A percentile compares a stretch with the other conserved stretches of the same genome.
Evolutionary conservation across 1,140 invertebrate genomes (phyloP).

Genomic region (Odontomachus brunneus): DNA sequence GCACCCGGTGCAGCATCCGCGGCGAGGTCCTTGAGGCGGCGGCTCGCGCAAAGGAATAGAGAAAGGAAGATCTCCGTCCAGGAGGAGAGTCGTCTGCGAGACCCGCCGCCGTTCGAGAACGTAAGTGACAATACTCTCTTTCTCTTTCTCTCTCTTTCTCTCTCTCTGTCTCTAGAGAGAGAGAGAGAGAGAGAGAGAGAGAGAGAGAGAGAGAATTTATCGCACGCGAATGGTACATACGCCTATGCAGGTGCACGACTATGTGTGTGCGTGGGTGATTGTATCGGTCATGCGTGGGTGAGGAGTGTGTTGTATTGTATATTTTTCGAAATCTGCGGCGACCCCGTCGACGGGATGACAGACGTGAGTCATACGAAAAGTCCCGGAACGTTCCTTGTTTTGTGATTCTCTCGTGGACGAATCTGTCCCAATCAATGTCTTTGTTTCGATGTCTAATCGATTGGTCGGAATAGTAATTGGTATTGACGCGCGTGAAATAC

Average conservation of each 20-base stretch:
- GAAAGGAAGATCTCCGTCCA: background rate
- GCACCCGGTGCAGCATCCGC: background rate
- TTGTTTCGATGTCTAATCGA: background rate
- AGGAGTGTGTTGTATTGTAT: background rate
- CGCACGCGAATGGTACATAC: background rate
- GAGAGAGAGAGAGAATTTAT: too few species aligned
- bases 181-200: too few species aligned
- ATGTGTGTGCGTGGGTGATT: background rate
- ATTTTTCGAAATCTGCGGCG: background rate
- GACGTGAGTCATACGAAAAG: background rate
- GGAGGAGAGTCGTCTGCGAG: background rate
- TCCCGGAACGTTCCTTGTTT: background rate
- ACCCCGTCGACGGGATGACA: background rate
- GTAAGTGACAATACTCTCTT: slow-evolving; percentile 5
- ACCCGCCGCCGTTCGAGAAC: background rate
- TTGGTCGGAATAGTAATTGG: slow-evolving; percentile 1
- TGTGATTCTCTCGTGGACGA: background rate
- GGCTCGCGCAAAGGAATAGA: background rate
- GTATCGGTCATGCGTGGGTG: background rate
- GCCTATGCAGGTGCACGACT: background rate
- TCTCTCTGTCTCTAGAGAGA: too few species aligned
- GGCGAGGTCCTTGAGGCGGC: background rate
- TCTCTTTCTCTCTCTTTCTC: too few species aligned
- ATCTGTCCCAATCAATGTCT: background rate
- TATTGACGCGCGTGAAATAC: background rate